Evolutionary conservation across 2,888 invertebrate genomes (phyloP), one percentile per base, ranked within the genome.

Genomic region (Tortrix viridana): DNA sequence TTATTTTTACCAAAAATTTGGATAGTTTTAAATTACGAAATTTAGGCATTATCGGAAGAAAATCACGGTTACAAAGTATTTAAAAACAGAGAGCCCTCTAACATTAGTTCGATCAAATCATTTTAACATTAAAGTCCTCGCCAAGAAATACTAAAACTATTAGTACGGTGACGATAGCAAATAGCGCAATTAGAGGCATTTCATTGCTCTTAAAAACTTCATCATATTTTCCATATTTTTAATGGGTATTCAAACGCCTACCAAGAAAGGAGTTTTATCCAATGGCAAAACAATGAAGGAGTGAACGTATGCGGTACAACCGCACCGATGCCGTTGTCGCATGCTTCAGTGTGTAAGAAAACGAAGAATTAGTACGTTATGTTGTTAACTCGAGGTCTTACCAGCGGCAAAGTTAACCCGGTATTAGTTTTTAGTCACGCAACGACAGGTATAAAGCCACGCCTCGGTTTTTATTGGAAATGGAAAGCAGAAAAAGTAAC

Each of bases 201-300:
- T 32, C 12, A 32, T 32, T 2, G 32, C 32, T 32, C 32, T 9
- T 32, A 32, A 32, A 32, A 12, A 32, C 12, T 32, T 32, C 32
- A 19, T 19, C 32, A 20, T 26, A 47, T n/a, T 20, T 14, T 37
- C 19, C 12, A 3, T 5, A 5, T 37, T 37, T 22, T 20, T 20
- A 52, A 22, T 6, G n/a, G 14, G 32, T 32, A 18, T 1, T 32
- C 32, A 41, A 37, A 19, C 53, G 41, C 53, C 53, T 22, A 32
- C 32, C 22, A 38, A 7, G 14, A 49, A 12, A 6, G 5, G 14
- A 14, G 5, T 22, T 41, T n/a, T 46, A 62, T 32, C 62, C 62
- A 62, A 62, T 62, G 0, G 50, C 22, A 52, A 46, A 57, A 57
- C 62, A 57, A 62, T 53, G 14, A n/a, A 52, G 38, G 46, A 38